phyloP scores from a whole-genome alignment of 2,113 vertebrate species.

The Poicephalus meyeri region DNA sequence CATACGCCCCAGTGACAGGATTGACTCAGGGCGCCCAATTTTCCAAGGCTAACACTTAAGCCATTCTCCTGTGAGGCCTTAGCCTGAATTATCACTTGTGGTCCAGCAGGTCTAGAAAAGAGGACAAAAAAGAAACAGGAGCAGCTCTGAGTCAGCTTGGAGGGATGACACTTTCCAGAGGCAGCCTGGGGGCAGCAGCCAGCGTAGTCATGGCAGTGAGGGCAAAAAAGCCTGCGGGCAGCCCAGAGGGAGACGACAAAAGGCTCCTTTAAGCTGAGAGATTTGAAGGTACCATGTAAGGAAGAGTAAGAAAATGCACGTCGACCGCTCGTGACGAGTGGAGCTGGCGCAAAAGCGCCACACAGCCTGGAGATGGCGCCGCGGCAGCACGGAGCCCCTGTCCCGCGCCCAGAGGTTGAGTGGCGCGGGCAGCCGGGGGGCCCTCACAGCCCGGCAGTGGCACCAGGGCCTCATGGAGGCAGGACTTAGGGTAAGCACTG shows the following conservation, averaged over 20 bases:
- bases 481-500: background rate
- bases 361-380: background rate
- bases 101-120: background rate
- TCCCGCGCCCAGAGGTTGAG: background rate
- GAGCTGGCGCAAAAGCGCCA: rapidly evolving
- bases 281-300: background rate
- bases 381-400: rapidly evolving
- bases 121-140: background rate
- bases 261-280: background rate
- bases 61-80: background rate
- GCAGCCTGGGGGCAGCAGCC: background rate
- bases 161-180: rapidly evolving
- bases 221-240: background rate
- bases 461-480: too few relatives aligned
- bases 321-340: rapidly evolving
- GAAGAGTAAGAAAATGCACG: background rate
- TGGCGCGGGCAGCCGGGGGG: rapidly evolving
- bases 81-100: background rate
- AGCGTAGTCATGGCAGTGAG: background rate
- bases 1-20: rapidly evolving
- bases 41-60: background rate
- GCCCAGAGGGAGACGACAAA: background rate
- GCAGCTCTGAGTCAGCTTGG: background rate
- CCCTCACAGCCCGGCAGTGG: rapidly evolving
- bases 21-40: background rate